phyloP scores from a whole-genome alignment of 2,797 vertebrate species.

The Rhinogobio ventralis region DNA sequence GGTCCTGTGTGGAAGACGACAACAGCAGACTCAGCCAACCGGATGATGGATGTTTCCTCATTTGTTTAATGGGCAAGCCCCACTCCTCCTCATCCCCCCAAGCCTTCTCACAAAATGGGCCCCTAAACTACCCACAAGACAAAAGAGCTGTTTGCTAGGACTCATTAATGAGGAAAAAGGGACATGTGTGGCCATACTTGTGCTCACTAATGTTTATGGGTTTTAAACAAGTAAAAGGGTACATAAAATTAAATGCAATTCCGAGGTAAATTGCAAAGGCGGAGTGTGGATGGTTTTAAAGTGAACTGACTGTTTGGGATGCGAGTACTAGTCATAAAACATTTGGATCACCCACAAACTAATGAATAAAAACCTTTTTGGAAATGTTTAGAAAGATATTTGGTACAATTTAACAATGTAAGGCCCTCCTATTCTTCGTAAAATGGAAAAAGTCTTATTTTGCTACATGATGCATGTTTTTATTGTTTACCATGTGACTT shows the following conservation, averaged over 20 bases:
- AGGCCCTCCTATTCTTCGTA: neutral
- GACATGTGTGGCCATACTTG: constrained; percentile 64
- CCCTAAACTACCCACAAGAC: constrained; percentile 61
- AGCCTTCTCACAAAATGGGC: constrained; percentile 13
- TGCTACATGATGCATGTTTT: neutral
- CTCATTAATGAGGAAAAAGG: constrained; percentile 63
- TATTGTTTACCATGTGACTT: neutral
- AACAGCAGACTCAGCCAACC: constrained; percentile 7
- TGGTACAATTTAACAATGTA: neutral
- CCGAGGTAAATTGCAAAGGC: constrained; percentile 55
- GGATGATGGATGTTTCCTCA: constrained; percentile 62
- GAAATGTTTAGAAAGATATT: neutral
- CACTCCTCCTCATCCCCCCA: constrained; percentile 17
- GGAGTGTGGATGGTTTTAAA: constrained; percentile 46
- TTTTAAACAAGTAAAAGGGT: constrained; percentile 57
- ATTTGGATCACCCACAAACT: constrained; percentile 3
- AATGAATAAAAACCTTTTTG: constrained; percentile 14
- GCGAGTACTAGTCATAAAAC: constrained; percentile 18
- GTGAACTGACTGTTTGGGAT: constrained; percentile 40
- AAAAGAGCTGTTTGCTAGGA: constrained; percentile 72
- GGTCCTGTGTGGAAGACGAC: constrained; percentile 5
- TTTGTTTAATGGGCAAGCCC: constrained; percentile 53
- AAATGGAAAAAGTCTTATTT: neutral
- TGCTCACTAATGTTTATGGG: constrained; percentile 52
- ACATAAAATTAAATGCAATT: constrained; percentile 52